Evolutionary conservation across 1,140 invertebrate species (phyloP).

Genomic region (Anthonomus grandis): DNA sequence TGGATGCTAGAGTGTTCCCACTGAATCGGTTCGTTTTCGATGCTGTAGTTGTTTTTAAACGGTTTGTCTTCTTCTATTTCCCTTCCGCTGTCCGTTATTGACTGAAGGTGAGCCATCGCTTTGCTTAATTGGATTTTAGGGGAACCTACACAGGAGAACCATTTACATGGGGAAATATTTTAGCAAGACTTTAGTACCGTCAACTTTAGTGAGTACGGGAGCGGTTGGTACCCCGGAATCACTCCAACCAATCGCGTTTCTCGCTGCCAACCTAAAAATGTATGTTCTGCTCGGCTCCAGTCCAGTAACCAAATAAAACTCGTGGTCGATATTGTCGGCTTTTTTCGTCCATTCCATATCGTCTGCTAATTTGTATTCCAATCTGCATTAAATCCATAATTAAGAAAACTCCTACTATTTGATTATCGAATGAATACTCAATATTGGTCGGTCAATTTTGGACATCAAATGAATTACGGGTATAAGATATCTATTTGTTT

Average conservation of each 20-base stretch:
- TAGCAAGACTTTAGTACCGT: slow-evolving; percentile 46
- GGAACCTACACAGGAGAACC: slow-evolving; percentile 43
- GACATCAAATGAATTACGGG: no score
- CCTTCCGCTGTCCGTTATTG: slow-evolving; percentile 75
- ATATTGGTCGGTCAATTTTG: no score
- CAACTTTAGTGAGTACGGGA: slow-evolving; percentile 63
- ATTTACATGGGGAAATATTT: neutral
- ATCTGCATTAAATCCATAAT: no score
- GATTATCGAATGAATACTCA: no score
- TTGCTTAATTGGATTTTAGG: slow-evolving; percentile 70
- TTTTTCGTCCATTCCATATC: slow-evolving; percentile 82
- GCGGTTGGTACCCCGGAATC: slow-evolving; percentile 73
- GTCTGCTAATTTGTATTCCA: slow-evolving; percentile 76
- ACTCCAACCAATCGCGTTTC: slow-evolving; percentile 93
- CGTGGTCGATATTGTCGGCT: slow-evolving; percentile 87
- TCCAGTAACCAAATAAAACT: slow-evolving; percentile 82
- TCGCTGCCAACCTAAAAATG: slow-evolving; percentile 83
- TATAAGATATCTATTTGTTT: no score
- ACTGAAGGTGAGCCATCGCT: slow-evolving; percentile 79
- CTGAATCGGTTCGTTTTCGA: slow-evolving; percentile 69
- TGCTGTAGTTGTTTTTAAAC: slow-evolving; percentile 66
- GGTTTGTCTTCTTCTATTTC: slow-evolving; percentile 64
- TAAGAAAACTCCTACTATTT: no score
- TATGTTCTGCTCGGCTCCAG: slow-evolving; percentile 77
- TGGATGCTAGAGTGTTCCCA: slow-evolving; percentile 66